A percentile compares a stretch with the other conserved stretches of the same genome.
phyloP scores from a whole-genome alignment of 2,113 vertebrate species.

The Etia nguti region DNA sequence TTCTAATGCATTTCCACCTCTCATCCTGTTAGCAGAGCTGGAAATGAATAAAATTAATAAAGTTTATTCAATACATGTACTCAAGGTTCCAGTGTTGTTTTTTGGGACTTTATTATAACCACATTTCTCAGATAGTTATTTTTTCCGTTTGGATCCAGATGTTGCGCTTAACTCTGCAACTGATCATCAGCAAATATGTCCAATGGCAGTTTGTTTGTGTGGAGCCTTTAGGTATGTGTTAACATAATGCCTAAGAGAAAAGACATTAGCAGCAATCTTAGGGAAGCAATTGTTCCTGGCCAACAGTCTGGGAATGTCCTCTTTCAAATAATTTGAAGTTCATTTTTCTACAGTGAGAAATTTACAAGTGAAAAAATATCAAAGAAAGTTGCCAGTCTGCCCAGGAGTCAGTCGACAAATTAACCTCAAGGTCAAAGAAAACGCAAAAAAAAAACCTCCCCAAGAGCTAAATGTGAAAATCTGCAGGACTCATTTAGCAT shows the following conservation, averaged over 20 bases:
- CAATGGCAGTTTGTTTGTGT: neutral
- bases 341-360: neutral
- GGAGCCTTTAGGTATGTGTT: too few species aligned
- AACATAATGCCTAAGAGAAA: neutral
- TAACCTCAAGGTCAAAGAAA: too few species aligned
- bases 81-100: neutral
- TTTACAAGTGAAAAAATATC: neutral
- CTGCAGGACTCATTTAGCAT: neutral
- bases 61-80: neutral
- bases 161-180: too few species aligned
- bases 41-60: constrained; percentile 24
- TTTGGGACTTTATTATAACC: neutral
- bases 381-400: too few species aligned
- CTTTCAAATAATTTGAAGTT: neutral
- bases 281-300: neutral
- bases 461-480: too few species aligned
- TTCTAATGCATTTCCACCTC: neutral
- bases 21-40: neutral
- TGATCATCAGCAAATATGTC: too few species aligned
- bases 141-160: neutral
- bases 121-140: neutral
- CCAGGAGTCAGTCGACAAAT: too few species aligned
- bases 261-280: neutral
- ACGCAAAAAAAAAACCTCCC: too few species aligned
- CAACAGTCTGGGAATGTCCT: neutral